Conservation (phyloP, 2,888 invertebrate genomes). For the Ramazzottius varieornatus region DNA sequence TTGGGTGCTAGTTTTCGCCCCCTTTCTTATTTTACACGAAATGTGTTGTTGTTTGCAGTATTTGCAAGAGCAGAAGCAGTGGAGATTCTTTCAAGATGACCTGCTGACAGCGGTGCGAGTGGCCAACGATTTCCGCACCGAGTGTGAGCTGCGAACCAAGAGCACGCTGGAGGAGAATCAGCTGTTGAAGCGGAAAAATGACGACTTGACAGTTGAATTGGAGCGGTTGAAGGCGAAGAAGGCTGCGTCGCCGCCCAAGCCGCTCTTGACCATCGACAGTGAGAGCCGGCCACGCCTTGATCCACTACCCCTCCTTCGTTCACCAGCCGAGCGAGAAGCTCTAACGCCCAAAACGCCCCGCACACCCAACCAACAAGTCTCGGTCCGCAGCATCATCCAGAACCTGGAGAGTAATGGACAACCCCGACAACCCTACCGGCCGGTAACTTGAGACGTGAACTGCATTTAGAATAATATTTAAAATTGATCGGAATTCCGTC, state of each 20-base stretch:
- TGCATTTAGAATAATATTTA: no score
- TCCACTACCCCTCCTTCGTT: not conserved
- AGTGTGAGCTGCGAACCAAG: slow-evolving; percentile 43
- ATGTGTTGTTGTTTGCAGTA: slow-evolving; percentile 6
- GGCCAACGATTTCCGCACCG: slow-evolving; percentile 85
- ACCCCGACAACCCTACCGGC: no score
- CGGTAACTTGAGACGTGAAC: no score
- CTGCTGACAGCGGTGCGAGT: slow-evolving; percentile 70
- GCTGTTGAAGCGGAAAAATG: slow-evolving; percentile 44
- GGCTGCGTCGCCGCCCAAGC: not conserved
- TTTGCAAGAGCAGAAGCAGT: slow-evolving; percentile 39
- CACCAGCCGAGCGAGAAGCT: slow-evolving; percentile 3
- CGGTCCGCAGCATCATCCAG: not conserved
- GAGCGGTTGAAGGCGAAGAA: slow-evolving; percentile 34
- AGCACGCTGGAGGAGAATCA: slow-evolving; percentile 55
- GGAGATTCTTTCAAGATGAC: slow-evolving; percentile 80
- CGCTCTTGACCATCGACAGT: not conserved
- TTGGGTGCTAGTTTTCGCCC: no score
- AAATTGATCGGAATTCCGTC: no score
- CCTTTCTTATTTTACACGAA: no score
- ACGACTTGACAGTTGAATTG: slow-evolving; percentile 46
- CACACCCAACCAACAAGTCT: not conserved
- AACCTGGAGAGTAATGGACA: not conserved
- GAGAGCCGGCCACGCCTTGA: no score
- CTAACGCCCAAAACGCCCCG: not conserved